phyloP scores from a whole-genome alignment of 2,888 invertebrate genomes.

The Ectemnius cavifrons region DNA sequence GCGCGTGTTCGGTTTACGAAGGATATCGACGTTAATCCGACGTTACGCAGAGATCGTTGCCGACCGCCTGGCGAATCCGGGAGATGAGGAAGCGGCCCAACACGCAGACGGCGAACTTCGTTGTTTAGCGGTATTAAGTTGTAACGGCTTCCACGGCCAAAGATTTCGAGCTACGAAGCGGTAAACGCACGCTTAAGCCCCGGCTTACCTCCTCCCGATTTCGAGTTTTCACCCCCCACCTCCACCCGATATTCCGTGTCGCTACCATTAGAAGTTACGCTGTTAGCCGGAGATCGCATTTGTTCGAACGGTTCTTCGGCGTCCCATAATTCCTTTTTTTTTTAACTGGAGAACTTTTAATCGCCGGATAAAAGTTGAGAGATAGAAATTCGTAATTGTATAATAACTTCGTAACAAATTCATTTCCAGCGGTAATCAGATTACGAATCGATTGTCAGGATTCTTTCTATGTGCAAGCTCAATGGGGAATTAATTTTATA shows the following conservation, averaged over 20 bases:
- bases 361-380: slow-evolving; percentile 23
- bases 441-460: too few relatives aligned
- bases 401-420: too few relatives aligned
- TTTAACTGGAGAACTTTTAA: slow-evolving; percentile 18
- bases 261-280: too few relatives aligned
- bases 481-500: too few relatives aligned
- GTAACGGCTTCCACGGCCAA: slow-evolving; percentile 22
- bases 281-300: too few relatives aligned
- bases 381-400: background rate
- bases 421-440: too few relatives aligned
- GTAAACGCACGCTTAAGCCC: background rate
- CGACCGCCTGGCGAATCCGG: slow-evolving; percentile 13
- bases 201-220: background rate
- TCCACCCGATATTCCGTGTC: too few relatives aligned
- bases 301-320: too few relatives aligned
- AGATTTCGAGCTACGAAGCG: background rate
- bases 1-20: slow-evolving; percentile 6
- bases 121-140: slow-evolving; percentile 42
- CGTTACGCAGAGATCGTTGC: slow-evolving; percentile 20
- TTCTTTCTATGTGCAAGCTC: too few relatives aligned
- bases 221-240: too few relatives aligned
- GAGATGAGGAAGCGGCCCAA: slow-evolving; percentile 24
- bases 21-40: slow-evolving; percentile 35
- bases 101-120: slow-evolving; percentile 34
- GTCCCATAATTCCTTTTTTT: too few relatives aligned